Base-by-base conservation (phyloP, 2,113 vertebrate species). In the Anhinga rufa region DNA sequence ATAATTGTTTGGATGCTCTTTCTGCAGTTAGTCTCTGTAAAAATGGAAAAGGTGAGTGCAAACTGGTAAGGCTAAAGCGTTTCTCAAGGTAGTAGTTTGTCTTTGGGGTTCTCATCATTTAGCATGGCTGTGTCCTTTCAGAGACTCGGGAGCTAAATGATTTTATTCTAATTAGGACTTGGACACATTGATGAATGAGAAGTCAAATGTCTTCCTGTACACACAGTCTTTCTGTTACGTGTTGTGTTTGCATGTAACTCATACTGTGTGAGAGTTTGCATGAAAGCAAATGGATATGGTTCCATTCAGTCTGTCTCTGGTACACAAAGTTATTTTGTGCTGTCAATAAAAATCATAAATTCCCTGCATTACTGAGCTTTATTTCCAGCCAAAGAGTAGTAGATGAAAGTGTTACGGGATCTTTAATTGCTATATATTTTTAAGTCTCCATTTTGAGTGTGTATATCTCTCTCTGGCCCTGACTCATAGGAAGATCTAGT, bases 181-280 rank as follows among this genome's bases (percentile, higher is more conserved):
- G 28, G n/a, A 36, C 18, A 29, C 4, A 2, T 36, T 51, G 36
- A 54, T 61, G 44, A 90, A 64, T 58, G 36, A 89, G 40, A 24
- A 64, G 14, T 51, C 51, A 36, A 4, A 31, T 58, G 31, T 60
- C 31, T 77, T 60, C 26, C 19, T 64, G 12, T 57, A 44, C 26
- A 9, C 8, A 2, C 3, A 31, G 16, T 44, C 21, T 21, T 75
- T 66, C 29, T 66, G 9, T 38, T 64, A 34, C 0, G 0, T 48
- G 29, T 48, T 79, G 7, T 52, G 44, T 54, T 88, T 85, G 36
- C 3, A 9, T 51, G 34, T 61, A 69, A 26, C 19, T 90, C 12
- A 4, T 22, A 8, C 28, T 38, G 1, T 17, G 38, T 34, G 57
- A 52, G 57, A 49, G 24, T 22, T 46, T 90, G 32, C 7, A 5